Percentiles rank a stretch among this genome's conserved stretches.
phyloP scores from a whole-genome alignment of 1,140 invertebrate genomes.

The Camponotus vicinus region DNA sequence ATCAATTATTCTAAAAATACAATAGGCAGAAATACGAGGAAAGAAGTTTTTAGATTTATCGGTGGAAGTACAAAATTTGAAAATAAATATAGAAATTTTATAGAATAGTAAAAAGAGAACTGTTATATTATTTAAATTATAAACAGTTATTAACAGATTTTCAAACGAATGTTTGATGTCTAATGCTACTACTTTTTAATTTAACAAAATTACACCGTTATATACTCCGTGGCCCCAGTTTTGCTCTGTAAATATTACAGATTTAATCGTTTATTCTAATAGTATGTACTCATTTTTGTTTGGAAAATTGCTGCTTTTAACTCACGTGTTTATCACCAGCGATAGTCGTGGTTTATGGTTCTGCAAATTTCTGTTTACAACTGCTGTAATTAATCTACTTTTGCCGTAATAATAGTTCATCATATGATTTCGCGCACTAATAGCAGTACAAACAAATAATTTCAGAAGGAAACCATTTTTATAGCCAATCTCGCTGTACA shows the following conservation, averaged over 20 bases:
- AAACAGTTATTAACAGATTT: not conserved
- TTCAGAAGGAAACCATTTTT: not conserved
- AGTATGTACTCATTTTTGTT: not conserved
- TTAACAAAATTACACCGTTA: not conserved
- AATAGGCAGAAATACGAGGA: not conserved
- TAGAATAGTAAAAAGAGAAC: not conserved
- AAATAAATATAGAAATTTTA: not conserved
- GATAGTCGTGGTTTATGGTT: not conserved
- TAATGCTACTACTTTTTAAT: not conserved
- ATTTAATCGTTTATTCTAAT: slow-evolving; percentile 20
- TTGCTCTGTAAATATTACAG: not conserved
- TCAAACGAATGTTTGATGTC: not conserved
- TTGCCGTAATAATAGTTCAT: not conserved
- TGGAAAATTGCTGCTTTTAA: slow-evolving; percentile 2
- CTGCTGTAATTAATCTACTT: slow-evolving; percentile 33
- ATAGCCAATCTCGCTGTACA: not conserved
- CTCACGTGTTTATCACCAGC: slow-evolving; percentile 4
- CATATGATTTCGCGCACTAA: not conserved
- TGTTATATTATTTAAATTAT: not conserved
- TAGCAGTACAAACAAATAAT: not conserved
- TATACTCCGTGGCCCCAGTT: not conserved
- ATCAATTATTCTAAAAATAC: slow-evolving; percentile 8
- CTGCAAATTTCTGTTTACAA: slow-evolving; percentile 33
- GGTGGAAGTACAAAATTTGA: not conserved
- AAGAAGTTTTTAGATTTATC: not conserved